Conservation (phyloP, 2,888 invertebrate species). For the Tenthredo livida region DNA sequence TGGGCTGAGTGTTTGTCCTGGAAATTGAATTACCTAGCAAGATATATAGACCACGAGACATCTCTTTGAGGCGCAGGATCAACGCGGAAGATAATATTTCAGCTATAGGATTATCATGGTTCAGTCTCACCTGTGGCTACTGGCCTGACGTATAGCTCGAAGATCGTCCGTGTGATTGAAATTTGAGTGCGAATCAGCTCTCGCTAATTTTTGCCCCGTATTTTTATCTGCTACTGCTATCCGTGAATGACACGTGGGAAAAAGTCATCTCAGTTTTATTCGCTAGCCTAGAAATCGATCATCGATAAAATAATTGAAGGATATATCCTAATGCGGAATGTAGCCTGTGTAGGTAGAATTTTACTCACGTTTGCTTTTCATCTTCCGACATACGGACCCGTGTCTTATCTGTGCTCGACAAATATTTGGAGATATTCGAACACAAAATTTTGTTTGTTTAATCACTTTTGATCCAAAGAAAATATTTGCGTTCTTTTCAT, state of each 20-base stretch:
- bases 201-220: neutral
- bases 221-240: neutral
- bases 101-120: neutral
- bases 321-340: neutral
- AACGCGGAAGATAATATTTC: neutral
- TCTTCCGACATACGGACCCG: neutral
- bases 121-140: neutral
- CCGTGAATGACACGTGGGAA: neutral
- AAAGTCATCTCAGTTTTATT: neutral
- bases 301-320: neutral
- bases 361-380: constrained; percentile 40
- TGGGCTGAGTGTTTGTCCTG: constrained; percentile 33
- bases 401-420: constrained; percentile 23
- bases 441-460: neutral
- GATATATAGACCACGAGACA: neutral
- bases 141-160: neutral
- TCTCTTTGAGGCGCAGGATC: neutral
- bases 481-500: neutral
- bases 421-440: neutral
- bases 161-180: neutral
- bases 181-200: neutral
- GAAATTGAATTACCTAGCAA: constrained; percentile 37
- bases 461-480: neutral
- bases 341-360: neutral
- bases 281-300: neutral